phyloP scores from a whole-genome alignment of 2,113 vertebrate species.

The Abramis brama region DNA sequence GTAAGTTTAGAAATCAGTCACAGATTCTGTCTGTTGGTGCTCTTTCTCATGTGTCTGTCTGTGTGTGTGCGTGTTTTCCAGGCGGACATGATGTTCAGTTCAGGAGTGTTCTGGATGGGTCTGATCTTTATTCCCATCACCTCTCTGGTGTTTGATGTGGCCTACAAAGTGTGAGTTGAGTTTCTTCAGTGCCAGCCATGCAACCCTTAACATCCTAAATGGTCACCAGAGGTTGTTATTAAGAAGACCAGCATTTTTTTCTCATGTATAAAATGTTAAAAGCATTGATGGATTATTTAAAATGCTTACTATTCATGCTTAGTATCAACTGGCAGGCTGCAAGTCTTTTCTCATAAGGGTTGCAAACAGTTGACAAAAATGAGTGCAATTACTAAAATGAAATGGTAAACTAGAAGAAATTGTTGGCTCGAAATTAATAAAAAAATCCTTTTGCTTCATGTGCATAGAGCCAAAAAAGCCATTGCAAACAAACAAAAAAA shows the following conservation, averaged over 20 bases:
- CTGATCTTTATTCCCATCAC: conserved; percentile 93
- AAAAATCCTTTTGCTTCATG: no score
- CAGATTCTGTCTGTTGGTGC: not conserved
- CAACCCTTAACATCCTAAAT: conserved; percentile 15
- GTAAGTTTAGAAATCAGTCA: not conserved
- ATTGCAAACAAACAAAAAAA: no score
- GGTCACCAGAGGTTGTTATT: not conserved
- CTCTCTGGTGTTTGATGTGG: conserved; percentile 89
- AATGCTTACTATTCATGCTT: not conserved
- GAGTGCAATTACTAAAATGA: no score
- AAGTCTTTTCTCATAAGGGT: no score
- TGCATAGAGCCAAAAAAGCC: no score
- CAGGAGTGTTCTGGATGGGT: conserved; percentile 95
- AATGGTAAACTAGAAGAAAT: no score
- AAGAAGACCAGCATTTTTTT: no score
- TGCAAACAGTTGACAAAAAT: no score
- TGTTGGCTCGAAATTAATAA: no score
- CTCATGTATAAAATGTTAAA: not conserved
- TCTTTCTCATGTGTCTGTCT: conserved; percentile 36
- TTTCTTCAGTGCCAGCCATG: conserved; percentile 47
- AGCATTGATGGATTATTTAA: no score
- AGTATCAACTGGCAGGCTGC: no score
- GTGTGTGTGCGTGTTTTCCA: conserved; percentile 65
- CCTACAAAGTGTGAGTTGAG: conserved; percentile 93
- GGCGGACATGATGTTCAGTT: conserved; percentile 94